Evolutionary conservation across 1,140 invertebrate species (phyloP).

Genomic region (Drosophila parvula): DNA sequence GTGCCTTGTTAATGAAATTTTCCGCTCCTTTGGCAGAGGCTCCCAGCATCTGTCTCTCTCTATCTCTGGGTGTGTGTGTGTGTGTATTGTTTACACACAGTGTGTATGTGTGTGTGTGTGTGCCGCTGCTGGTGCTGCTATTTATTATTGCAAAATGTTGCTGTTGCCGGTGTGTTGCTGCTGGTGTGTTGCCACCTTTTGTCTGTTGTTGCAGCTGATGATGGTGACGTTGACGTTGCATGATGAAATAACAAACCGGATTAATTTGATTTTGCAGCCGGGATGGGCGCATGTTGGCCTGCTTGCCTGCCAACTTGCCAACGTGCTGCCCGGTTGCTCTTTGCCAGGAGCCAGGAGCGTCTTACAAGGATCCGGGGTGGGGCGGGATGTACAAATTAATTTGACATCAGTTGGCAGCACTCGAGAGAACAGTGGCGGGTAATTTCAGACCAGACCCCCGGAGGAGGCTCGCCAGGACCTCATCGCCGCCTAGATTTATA

Average conservation of each 20-base stretch:
- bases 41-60: slow-evolving; percentile 2
- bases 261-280: slow-evolving; percentile 76
- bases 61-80: slow-evolving; percentile 18
- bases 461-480: slow-evolving; percentile 8
- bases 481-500: slow-evolving; percentile 7
- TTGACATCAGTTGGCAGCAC: slow-evolving; percentile 59
- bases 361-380: slow-evolving; percentile 1
- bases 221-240: slow-evolving; percentile 81
- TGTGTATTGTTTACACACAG: slow-evolving; percentile 38
- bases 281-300: slow-evolving; percentile 9
- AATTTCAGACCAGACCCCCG: slow-evolving; percentile 31
- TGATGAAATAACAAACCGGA: slow-evolving; percentile 82
- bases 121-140: slow-evolving; percentile 57
- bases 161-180: slow-evolving; percentile 34
- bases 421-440: slow-evolving; percentile 36
- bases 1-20: slow-evolving; percentile 81
- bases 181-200: slow-evolving; percentile 55
- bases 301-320: background rate
- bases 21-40: slow-evolving; percentile 75
- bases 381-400: slow-evolving; percentile 59
- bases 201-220: slow-evolving; percentile 81
- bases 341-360: slow-evolving; percentile 10
- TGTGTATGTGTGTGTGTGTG: slow-evolving; percentile 28
- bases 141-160: slow-evolving; percentile 79
- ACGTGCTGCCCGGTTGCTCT: background rate